A percentile compares a stretch with the other conserved stretches of the same genome.
Evolutionary conservation across 2,113 vertebrate genomes (phyloP).

Genomic region (Salminus brasiliensis): DNA sequence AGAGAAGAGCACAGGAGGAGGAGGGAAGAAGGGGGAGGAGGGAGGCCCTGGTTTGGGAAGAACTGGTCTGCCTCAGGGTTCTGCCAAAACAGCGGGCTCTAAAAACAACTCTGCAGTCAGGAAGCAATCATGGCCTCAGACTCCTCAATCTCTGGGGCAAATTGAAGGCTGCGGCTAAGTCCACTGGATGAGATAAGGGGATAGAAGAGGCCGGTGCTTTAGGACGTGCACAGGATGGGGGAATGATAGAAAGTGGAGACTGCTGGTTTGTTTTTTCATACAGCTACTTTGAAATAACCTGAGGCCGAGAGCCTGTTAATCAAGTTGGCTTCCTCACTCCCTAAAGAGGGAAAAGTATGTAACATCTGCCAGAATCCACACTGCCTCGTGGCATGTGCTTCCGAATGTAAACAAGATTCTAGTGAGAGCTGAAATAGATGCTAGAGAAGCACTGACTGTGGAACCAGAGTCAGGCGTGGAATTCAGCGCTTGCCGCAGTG

Average conservation of each 20-base stretch:
- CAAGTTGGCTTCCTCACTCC: background rate
- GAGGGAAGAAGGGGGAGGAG: slow-evolving; percentile 20
- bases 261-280: slow-evolving; percentile 7
- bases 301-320: background rate
- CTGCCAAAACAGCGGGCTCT: slow-evolving; percentile 1
- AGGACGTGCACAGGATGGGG: background rate
- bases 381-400: background rate
- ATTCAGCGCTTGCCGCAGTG: slow-evolving; percentile 13
- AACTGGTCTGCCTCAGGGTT: slow-evolving; percentile 22
- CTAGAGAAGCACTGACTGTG: background rate
- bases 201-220: slow-evolving; percentile 10
- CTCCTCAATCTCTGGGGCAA: slow-evolving; percentile 22
- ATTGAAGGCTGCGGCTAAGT: slow-evolving; percentile 20
- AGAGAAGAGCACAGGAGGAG: slow-evolving; percentile 10
- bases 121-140: slow-evolving; percentile 24
- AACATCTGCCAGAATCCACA: background rate
- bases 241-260: background rate
- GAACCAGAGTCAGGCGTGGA: slow-evolving; percentile 1
- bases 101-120: slow-evolving; percentile 37
- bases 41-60: background rate
- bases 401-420: slow-evolving; percentile 27
- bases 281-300: slow-evolving; percentile 1
- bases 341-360: background rate
- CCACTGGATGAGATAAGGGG: slow-evolving; percentile 21
- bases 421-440: slow-evolving; percentile 21